Evolutionary conservation across 2,888 invertebrate genomes (phyloP), one percentile per base, ranked within the genome.

Genomic region (Liopterus haemorrhoidalis): DNA sequence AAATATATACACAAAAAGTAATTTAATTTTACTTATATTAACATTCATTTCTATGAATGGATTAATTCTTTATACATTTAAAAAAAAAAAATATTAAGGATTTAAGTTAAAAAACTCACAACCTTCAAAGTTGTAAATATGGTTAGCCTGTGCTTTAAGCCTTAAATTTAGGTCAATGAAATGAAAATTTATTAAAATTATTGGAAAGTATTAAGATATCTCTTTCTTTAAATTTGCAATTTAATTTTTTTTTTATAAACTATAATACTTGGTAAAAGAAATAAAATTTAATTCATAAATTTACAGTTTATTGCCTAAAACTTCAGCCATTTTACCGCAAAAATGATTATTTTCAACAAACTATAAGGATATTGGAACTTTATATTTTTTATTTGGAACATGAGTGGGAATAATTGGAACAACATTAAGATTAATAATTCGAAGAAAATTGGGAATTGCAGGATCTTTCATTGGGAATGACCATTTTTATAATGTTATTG

Each of bases 401-500:
- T 84, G 82, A 73, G 63, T 82, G 2, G 82, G 82, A 52, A 75
- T 84, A 71, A 60, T 83, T 15, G 85, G 85, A 49, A 76, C 81
- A 5, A 76, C 79, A 0, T 62, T 85, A 69, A 84, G 83, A 54
- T 59, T 83, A 54, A 50, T 85, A 67, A 83, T 85, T 73, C 84
- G 85, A 52, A 65, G 78, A 49, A 83, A 86, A 75, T 69, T 85
- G 70, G 76, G 80, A 15, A 76, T 70, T 11, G 78, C 82, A 0
- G 80, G 81, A 9, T 72, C 72, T 35, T 68, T 83, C 66, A 76
- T 85, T 71, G 77, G 76, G 6, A 78, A 83, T 70, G 81, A 83
- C 60, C 82, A 84, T 75, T 75, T 85, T 69, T 85, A 84, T 73
- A 85, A 88, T 67, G 76, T 79, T 49, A 75, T 87, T 70, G 80